Percentiles rank a stretch among this genome's conserved stretches.
Evolutionary conservation across 2,797 vertebrate genomes (phyloP).

Genomic region (Sparus aurata): DNA sequence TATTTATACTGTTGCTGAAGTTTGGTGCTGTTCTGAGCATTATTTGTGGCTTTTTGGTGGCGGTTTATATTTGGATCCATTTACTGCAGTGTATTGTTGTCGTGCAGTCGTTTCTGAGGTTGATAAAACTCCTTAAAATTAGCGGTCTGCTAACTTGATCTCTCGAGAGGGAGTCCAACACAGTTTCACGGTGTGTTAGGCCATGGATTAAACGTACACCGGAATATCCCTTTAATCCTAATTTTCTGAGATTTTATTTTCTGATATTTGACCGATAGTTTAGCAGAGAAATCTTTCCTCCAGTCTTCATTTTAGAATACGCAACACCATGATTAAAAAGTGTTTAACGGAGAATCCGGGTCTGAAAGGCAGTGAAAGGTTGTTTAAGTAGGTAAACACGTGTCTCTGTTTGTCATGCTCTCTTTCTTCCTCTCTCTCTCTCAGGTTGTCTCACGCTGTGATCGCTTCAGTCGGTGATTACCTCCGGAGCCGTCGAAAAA

Average conservation of each 20-base stretch:
- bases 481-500: not conserved
- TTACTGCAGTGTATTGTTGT: no score
- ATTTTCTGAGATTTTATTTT: not conserved
- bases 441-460: slow-evolving; percentile 13
- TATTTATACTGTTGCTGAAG: no score
- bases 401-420: not conserved
- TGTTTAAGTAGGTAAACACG: not conserved
- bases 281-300: not conserved
- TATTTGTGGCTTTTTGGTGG: no score
- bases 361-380: not conserved
- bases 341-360: not conserved
- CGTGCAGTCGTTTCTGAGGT: no score
- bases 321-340: not conserved
- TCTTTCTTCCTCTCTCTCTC: slow-evolving; percentile 8
- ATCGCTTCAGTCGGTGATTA: slow-evolving; percentile 33
- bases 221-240: no score
- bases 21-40: no score
- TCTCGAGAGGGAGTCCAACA: no score
- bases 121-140: no score
- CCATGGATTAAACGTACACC: no score
- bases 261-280: not conserved
- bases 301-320: slow-evolving; percentile 2
- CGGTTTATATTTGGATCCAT: no score
- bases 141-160: no score
- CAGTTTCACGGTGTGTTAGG: no score